Conservation (phyloP, 2,797 vertebrate genomes). For the Nyctibius grandis region DNA sequence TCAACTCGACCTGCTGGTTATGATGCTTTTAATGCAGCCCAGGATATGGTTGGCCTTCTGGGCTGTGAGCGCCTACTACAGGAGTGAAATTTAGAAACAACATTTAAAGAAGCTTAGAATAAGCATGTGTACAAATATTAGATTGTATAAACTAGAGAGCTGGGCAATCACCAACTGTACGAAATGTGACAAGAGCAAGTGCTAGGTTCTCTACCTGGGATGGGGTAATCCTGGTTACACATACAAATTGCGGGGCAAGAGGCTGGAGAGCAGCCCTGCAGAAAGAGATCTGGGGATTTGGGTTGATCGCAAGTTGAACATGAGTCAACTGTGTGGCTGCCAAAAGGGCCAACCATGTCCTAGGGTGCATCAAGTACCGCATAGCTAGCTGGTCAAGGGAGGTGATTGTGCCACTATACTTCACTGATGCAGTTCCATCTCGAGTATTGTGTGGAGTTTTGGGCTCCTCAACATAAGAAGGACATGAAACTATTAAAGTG, state of each 20-base stretch:
- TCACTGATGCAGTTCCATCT: background rate
- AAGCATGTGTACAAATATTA: background rate
- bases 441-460: rapidly evolving
- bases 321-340: background rate
- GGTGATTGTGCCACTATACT: no score
- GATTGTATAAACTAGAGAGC: background rate
- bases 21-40: no score
- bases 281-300: background rate
- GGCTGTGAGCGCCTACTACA: no score
- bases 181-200: background rate
- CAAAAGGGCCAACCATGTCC: background rate
- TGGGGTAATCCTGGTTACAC: no score
- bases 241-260: background rate
- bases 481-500: no score
- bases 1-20: no score
- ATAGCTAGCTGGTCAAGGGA: no score
- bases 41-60: no score
- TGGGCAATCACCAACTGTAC: rapidly evolving
- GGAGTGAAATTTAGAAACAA: background rate
- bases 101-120: background rate
- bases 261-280: rapidly evolving
- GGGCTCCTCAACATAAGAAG: background rate
- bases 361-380: no score
- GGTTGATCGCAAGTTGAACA: background rate
- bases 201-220: background rate